Conservation (phyloP, 2,797 vertebrate species). For the Sebastes oblongus region DNA sequence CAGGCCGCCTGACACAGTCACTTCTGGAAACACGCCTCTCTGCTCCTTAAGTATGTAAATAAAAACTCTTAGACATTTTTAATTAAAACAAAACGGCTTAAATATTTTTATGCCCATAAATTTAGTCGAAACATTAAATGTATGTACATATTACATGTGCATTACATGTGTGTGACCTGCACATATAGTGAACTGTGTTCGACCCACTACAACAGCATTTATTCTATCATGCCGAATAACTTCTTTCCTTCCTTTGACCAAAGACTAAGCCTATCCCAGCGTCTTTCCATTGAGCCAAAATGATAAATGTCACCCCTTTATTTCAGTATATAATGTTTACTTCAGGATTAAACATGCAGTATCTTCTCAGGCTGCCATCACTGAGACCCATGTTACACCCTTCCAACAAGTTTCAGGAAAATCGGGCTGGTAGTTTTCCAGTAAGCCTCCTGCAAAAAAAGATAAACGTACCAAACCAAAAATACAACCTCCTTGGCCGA, state of each 20-base stretch:
- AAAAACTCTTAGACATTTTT: neutral
- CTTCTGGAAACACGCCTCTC: constrained; percentile 14
- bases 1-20: constrained; percentile 32
- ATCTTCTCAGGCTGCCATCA: neutral
- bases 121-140: neutral
- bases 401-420: neutral
- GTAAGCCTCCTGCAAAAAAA: neutral
- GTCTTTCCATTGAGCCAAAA: neutral
- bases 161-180: neutral
- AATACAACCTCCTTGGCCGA: neutral
- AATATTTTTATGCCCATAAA: neutral
- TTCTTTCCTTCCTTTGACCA: neutral
- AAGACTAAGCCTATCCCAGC: too few relatives aligned
- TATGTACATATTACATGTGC: neutral
- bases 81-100: neutral
- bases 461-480: neutral
- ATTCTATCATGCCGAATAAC: neutral
- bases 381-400: neutral
- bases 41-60: neutral
- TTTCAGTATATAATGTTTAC: neutral
- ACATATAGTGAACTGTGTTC: neutral
- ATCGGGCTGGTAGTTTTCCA: neutral
- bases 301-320: neutral
- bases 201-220: neutral
- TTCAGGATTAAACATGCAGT: neutral